A percentile compares a stretch with the other conserved stretches of the same genome.
phyloP scores from a whole-genome alignment of 2,888 invertebrate genomes.

The Trimorus sp. region DNA sequence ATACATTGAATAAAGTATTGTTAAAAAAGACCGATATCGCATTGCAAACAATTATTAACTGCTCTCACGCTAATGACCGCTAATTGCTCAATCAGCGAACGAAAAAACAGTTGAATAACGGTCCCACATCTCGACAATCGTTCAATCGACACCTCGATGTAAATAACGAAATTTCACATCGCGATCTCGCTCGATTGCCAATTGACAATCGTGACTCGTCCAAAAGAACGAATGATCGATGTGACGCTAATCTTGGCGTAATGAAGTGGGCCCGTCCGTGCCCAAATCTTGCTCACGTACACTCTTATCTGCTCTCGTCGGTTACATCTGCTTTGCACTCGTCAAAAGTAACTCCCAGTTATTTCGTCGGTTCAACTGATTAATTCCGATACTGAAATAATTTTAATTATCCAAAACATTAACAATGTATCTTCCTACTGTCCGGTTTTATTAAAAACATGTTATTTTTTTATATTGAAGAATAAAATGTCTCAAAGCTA shows the following conservation, averaged over 20 bases:
- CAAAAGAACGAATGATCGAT: constrained; percentile 29
- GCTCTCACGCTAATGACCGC: constrained; percentile 27
- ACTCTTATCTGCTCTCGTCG: no score
- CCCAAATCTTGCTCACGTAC: not conserved
- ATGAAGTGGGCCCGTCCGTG: not conserved
- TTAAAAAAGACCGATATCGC: constrained; percentile 23
- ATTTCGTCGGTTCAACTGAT: no score
- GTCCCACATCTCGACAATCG: constrained; percentile 23
- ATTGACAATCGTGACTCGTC: constrained; percentile 4
- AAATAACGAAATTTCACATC: constrained; percentile 53
- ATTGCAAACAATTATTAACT: constrained; percentile 52
- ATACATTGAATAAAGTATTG: constrained; percentile 24
- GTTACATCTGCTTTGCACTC: no score
- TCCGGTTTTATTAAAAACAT: no score
- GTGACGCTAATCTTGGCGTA: constrained; percentile 24
- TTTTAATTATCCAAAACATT: no score
- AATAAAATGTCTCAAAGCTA: no score
- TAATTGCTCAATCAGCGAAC: constrained; percentile 32
- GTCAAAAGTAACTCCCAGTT: no score
- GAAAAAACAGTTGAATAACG: constrained; percentile 30
- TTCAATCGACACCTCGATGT: constrained; percentile 43
- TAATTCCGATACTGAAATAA: no score
- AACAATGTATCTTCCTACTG: no score
- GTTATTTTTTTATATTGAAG: no score
- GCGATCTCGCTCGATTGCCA: constrained; percentile 43